Evolutionary conservation across 2,113 vertebrate species (phyloP).

Genomic region (Budorcas taxicolor): DNA sequence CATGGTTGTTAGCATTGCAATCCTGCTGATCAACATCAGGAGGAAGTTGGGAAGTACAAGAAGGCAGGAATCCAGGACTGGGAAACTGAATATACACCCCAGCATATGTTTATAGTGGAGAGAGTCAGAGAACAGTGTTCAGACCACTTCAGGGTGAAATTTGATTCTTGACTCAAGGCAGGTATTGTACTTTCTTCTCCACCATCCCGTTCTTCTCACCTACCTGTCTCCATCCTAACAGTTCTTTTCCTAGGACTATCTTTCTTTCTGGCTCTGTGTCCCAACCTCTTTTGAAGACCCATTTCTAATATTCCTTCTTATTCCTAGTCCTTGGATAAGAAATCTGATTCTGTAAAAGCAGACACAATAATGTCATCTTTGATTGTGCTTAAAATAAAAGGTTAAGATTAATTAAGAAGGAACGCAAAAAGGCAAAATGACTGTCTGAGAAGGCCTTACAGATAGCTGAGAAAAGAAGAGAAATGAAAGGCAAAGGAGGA

Average conservation of each 20-base stretch:
- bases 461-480: background rate
- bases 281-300: background rate
- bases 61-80: constrained; percentile 81
- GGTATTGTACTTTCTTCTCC: background rate
- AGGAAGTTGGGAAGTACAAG: constrained; percentile 65
- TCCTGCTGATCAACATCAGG: constrained; percentile 77
- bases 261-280: background rate
- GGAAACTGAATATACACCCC: constrained; percentile 63
- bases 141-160: background rate
- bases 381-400: background rate
- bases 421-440: background rate
- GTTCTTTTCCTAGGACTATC: background rate
- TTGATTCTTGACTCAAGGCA: background rate
- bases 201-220: background rate
- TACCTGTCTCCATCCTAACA: background rate
- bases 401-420: background rate
- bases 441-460: background rate
- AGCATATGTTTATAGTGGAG: background rate
- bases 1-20: constrained; percentile 72
- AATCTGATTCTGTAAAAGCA: background rate
- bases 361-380: background rate
- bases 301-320: background rate
- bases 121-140: background rate
- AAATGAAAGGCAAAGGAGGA: background rate
- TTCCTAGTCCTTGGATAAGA: background rate